Conservation (phyloP, 2,113 vertebrate genomes). For the Hydrochoerus hydrochaeris region DNA sequence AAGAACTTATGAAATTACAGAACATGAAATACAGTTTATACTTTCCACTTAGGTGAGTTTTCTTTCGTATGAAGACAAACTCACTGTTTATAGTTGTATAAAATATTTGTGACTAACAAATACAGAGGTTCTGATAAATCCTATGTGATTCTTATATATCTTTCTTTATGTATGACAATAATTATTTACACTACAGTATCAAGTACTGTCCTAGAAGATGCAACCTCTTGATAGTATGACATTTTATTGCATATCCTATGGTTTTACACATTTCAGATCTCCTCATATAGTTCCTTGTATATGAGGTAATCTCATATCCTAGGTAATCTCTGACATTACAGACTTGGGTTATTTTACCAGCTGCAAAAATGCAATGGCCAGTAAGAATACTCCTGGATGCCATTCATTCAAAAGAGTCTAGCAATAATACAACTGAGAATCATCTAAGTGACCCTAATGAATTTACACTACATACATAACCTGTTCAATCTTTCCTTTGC, state of each 20-base stretch:
- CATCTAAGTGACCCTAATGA: neutral
- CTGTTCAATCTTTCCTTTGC: neutral
- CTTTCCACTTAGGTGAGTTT: neutral
- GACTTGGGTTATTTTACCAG: neutral
- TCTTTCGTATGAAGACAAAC: slow-evolving; percentile 9
- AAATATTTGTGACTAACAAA: neutral
- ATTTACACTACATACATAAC: neutral
- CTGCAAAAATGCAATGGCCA: neutral
- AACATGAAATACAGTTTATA: neutral
- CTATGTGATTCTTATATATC: neutral
- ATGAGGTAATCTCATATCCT: too few relatives aligned
- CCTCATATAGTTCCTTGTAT: neutral
- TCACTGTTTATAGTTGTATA: neutral
- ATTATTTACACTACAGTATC: neutral
- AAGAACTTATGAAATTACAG: neutral
- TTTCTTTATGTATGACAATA: neutral
- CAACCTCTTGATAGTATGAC: neutral
- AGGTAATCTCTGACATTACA: neutral
- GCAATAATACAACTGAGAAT: neutral
- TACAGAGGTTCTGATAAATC: neutral
- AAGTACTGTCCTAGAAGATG: neutral
- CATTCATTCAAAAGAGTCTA: neutral
- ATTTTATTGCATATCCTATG: neutral
- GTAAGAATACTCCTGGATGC: neutral
- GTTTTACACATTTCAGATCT: neutral